Evolutionary conservation across 2,113 vertebrate species (phyloP), one percentile per base, ranked within the genome.

Genomic region (Malurus melanocephalus): DNA sequence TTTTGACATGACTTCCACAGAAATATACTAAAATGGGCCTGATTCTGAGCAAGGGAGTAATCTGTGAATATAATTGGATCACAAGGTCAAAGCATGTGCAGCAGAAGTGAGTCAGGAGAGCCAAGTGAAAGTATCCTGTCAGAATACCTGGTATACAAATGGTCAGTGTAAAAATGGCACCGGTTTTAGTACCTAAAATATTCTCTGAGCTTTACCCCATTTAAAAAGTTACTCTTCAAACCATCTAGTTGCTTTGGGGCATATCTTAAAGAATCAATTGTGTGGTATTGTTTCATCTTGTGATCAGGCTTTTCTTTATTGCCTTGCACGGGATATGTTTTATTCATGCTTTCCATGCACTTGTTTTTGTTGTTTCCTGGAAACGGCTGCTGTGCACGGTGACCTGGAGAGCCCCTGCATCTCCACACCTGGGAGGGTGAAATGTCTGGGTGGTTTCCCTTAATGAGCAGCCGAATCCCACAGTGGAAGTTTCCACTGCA

Each of bases 211-310:
- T 35, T 30, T 15, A 20, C 5, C 4, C 4, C 5, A 18, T 79
- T 72, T 72, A 65, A 87, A 79, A 87, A 81, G 85, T 93, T 90
- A 81, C 13, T 46, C 33, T 87, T 94, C 79, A 85, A 92, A 42
- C 30, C 1, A 0, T 10, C 45, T 6, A 32, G 7, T 56, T 80
- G 13, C 35, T 88, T 30, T 7, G 27, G 9, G 42, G 45, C 24
- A 18, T 16, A 15, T 51, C 48, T 84, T 74, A 45, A 80, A 20
- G 30, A 61, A 30, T 55, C 57, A 56, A 0, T 76, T 4, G 35
- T 48, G 49, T 2, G 1, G 13, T 48, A 32, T 74, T 78, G 52
- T 67, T 84, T 33, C 48, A 72, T 30, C n/a, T 87, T 42, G 53
- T 89, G 87, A 60, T 84, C 67, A 60, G 45, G 16, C 16, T 81